Evolutionary conservation across 2,797 vertebrate genomes (phyloP).

Genomic region (Hypotaenidia philippensis): DNA sequence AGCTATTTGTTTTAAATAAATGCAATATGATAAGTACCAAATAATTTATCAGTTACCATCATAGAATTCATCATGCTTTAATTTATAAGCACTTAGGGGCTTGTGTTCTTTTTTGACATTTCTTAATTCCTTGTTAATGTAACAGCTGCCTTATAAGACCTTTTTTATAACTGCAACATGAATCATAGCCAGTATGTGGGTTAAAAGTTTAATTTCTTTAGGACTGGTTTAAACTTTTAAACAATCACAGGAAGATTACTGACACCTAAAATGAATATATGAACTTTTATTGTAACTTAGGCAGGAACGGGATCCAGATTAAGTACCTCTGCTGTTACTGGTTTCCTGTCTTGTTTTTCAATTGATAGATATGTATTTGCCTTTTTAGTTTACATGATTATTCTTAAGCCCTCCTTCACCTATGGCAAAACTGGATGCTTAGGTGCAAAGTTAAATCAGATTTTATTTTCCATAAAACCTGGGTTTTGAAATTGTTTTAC

Average conservation of each 20-base stretch:
- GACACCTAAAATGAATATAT: background rate
- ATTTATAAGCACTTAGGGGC: background rate
- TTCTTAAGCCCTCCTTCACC: background rate
- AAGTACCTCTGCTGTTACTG: background rate
- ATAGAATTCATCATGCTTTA: background rate
- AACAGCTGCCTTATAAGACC: background rate
- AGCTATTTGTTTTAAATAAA: background rate
- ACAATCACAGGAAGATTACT: background rate
- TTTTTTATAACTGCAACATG: background rate
- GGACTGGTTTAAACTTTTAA: background rate
- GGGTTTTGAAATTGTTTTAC: background rate
- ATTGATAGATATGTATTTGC: background rate
- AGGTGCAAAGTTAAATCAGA: background rate
- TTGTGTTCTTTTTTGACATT: background rate
- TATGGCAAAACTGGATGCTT: background rate
- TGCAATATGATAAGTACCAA: background rate
- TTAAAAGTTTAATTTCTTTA: background rate
- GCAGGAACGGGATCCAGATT: background rate
- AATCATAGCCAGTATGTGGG: background rate
- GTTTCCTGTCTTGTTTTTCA: background rate
- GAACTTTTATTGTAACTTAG: background rate
- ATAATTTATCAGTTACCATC: background rate
- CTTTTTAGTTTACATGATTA: background rate
- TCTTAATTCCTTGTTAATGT: background rate
- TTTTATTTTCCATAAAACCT: background rate